Conservation (phyloP, 2,888 invertebrate species). For the Pristionchus mayeri region DNA sequence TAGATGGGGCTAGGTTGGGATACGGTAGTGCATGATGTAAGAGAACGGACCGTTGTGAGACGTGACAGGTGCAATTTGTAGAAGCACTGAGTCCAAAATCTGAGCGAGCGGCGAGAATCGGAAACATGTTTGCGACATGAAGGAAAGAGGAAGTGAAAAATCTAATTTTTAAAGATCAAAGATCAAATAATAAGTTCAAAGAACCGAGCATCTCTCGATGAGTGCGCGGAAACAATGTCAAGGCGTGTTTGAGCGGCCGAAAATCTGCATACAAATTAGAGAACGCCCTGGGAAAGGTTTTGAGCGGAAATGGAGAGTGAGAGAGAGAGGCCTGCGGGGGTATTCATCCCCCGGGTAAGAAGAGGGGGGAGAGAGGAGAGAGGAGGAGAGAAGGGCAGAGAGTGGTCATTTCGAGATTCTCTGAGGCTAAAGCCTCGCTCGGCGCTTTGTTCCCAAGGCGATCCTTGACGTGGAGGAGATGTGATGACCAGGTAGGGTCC, state of each 20-base stretch:
- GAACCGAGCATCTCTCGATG: not conserved
- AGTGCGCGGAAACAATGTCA: not conserved
- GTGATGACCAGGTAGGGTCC: conserved; percentile 17
- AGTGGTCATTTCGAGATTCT: not conserved
- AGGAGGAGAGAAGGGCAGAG: not conserved
- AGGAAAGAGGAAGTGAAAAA: not conserved
- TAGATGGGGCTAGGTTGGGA: not conserved
- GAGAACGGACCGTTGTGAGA: too few species aligned
- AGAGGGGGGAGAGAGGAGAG: not conserved
- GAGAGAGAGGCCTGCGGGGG: not conserved
- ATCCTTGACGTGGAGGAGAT: conserved; percentile 1
- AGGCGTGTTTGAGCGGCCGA: not conserved
- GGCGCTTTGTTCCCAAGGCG: conserved; percentile 1
- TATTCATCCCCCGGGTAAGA: not conserved
- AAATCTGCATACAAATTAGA: conserved; percentile 7
- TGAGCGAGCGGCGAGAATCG: too few species aligned
- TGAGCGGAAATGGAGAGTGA: not conserved
- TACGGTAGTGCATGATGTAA: not conserved
- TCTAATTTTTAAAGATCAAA: not conserved
- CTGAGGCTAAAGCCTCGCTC: not conserved
- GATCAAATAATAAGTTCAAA: not conserved
- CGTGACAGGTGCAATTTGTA: not conserved
- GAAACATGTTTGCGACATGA: not conserved
- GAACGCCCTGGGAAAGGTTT: not conserved
- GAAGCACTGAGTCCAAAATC: not conserved